phyloP scores from a whole-genome alignment of 37 sponge, comb jelly and placozoan species.

The Oopsacas minuta region DNA sequence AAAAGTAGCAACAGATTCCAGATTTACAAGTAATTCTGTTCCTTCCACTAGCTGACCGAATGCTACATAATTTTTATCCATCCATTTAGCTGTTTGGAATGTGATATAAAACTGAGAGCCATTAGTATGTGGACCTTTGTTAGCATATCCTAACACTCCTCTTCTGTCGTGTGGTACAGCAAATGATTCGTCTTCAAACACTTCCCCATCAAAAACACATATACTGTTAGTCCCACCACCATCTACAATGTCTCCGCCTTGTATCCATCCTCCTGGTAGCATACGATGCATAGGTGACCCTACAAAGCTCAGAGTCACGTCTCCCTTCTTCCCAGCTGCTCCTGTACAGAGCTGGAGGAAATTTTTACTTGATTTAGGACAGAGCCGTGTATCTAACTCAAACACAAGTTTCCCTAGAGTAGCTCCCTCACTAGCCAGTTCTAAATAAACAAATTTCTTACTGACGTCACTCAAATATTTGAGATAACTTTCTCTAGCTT shows the following conservation, averaged over 20 bases:
- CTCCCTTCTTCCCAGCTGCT: conserved; percentile 31
- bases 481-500: neutral
- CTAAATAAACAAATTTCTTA: neutral
- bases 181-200: conserved; percentile 59
- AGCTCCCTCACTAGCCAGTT: neutral
- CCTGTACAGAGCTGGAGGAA: conserved; percentile 58
- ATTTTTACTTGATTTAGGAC: conserved; percentile 55
- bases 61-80: conserved; percentile 73
- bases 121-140: conserved; percentile 73
- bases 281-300: conserved; percentile 49
- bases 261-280: conserved; percentile 68
- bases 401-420: conserved; percentile 1
- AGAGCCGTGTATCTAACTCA: conserved; percentile 45
- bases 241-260: conserved; percentile 60
- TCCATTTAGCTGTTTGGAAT: conserved; percentile 63
- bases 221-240: conserved; percentile 31
- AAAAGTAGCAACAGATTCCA: neutral
- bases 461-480: neutral
- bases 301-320: conserved; percentile 31
- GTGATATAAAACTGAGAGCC: conserved; percentile 89
- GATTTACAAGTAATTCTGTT: neutral
- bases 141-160: conserved; percentile 79
- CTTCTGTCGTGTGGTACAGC: conserved; percentile 40
- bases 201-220: neutral
- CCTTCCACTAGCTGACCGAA: conserved; percentile 55